These are phyloP conservation scores for Paramacrobiotus metropolitanus DNA, from an alignment of 1,140 invertebrate species.

Conservation along the genomic window DNA sequence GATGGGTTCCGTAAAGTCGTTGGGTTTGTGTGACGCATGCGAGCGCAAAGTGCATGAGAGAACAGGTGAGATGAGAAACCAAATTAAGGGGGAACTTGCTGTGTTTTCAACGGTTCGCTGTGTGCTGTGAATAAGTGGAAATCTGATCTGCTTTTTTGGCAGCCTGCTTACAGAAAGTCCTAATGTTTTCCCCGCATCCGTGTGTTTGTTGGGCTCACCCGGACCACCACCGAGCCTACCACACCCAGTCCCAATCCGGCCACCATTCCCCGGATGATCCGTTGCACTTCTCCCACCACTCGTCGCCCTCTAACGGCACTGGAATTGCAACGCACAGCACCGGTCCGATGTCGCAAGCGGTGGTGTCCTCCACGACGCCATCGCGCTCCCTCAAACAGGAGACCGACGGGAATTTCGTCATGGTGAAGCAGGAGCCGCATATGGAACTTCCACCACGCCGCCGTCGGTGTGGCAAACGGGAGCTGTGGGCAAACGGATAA, in stretches of 20 bases:
- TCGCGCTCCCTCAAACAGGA: not conserved
- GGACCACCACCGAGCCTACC: not conserved
- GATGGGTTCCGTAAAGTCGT: no score
- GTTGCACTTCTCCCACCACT: not conserved
- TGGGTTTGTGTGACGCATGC: no score
- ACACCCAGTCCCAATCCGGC: not conserved
- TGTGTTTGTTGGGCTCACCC: no score
- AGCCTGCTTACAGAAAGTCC: no score
- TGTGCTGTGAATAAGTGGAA: no score
- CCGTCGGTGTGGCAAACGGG: not conserved
- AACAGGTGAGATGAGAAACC: no score
- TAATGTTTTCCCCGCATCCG: no score
- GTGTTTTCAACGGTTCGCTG: no score
- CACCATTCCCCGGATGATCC: not conserved
- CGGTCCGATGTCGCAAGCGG: not conserved
- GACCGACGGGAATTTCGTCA: not conserved
- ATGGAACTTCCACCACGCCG: constrained; percentile 1
- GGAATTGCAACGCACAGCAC: not conserved
- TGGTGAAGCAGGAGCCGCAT: not conserved
- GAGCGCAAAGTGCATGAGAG: no score
- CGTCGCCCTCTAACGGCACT: not conserved
- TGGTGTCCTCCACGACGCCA: not conserved
- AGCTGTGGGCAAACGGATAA: not conserved
- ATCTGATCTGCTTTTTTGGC: no score
- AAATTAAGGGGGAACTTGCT: no score